Base-by-base conservation (phyloP, 2,113 vertebrate species). In the Oreochromis niloticus region DNA sequence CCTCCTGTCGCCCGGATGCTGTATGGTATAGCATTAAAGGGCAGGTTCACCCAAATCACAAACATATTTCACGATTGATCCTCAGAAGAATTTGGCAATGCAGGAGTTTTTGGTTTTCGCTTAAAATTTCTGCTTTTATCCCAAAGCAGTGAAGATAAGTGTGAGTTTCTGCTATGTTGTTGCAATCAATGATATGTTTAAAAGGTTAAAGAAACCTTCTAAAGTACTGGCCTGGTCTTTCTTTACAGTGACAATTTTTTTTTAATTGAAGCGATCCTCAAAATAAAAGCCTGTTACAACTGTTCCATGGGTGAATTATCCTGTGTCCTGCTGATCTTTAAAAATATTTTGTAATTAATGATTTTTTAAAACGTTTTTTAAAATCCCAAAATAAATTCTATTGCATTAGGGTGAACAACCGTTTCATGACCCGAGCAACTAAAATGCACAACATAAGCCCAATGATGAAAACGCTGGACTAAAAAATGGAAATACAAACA, bases 1-100 rank as follows among this genome's bases (percentile, higher is more conserved):
- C 93, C 94, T 57, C 92, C 91, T 95, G n/a, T 85, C 66, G 93
- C 3, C 73, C 19, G 27, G 2, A 11, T 7, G 39, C 36, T 81
- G 89, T 14, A 85, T 73, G n/a, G 9, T 24, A 16, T 2, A 9
- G 9, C 9, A 22, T 17, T 83, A 57, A 88, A 87, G 80, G 63
- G n/a, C 19, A n/a, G 85, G 7, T 85, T 87, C 89, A 86, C 39
- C 30, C 27, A 84, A 84, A 85, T 78, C 14, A 52, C 34, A n/a
- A 34, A 52, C 39, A 22, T 1, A n/a, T 50, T 78, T 50, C 27
- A 50, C 4, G 3, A 32, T 50, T 50, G 14, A 48, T 0, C 3
- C 56, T 2, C 14, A 46, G 24, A 48, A n/a, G n/a, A 48, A 9
- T 54, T 12, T 22, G 32, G 6, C 11, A 75, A 46, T 50, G 36